phyloP scores from a whole-genome alignment of 2,888 invertebrate species.

The Amorpha juglandis region DNA sequence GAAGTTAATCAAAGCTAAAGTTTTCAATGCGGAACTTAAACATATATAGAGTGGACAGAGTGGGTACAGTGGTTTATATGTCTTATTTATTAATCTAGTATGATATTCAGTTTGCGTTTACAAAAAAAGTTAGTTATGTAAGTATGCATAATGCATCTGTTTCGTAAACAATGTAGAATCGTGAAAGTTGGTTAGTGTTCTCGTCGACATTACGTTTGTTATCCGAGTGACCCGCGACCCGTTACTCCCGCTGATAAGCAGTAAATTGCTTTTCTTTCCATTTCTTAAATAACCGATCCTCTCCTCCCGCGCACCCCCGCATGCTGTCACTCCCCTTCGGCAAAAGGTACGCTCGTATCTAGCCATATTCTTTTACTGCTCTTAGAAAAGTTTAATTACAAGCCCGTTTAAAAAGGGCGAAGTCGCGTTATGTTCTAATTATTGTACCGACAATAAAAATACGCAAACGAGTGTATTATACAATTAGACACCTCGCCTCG shows the following conservation, averaged over 20 bases:
- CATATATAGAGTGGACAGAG: background rate
- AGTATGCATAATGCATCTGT: background rate
- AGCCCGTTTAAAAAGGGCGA: constrained; percentile 71
- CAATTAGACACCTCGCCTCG: constrained; percentile 83
- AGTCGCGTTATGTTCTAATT: constrained; percentile 83
- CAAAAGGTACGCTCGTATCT: constrained; percentile 62
- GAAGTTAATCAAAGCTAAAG: background rate
- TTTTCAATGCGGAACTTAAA: background rate
- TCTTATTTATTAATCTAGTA: background rate
- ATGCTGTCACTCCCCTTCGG: constrained; percentile 38
- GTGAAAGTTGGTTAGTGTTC: constrained; percentile 39
- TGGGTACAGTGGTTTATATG: background rate
- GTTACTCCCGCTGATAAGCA: constrained; percentile 74
- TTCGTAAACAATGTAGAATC: constrained; percentile 10
- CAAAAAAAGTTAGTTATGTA: background rate
- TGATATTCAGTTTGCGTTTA: background rate
- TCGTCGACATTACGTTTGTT: constrained; percentile 60
- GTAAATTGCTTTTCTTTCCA: constrained; percentile 81
- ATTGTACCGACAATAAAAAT: constrained; percentile 83
- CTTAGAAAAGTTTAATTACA: constrained; percentile 79
- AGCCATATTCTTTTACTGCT: constrained; percentile 74
- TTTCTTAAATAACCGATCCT: constrained; percentile 73
- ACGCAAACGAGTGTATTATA: constrained; percentile 85
- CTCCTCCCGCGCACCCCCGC: constrained; percentile 44
- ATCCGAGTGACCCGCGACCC: constrained; percentile 67